These are phyloP conservation scores for Hololepta plana DNA, from an alignment of 2,888 invertebrate genomes.

Conservation along the genomic window DNA sequence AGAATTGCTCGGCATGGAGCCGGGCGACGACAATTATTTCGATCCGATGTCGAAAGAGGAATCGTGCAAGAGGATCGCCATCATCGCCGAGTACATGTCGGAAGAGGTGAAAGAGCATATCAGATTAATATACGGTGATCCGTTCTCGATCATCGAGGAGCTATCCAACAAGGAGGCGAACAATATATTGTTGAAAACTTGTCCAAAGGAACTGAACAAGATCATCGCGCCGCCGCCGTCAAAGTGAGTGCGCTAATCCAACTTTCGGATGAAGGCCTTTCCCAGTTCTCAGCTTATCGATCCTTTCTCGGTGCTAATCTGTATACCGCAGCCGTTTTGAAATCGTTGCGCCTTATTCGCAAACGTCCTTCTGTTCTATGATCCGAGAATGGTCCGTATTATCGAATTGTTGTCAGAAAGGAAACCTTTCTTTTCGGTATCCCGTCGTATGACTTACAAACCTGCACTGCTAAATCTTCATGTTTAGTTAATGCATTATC, in stretches of 20 bases:
- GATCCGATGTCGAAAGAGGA: slow-evolving; percentile 45
- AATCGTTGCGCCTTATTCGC: no score
- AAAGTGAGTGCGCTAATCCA: neutral
- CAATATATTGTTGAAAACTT: slow-evolving; percentile 60
- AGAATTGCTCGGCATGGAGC: slow-evolving; percentile 47
- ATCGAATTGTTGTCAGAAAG: no score
- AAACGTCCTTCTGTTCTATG: no score
- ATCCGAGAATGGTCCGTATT: no score
- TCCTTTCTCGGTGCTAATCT: no score
- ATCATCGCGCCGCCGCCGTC: slow-evolving; percentile 7
- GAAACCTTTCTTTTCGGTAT: no score
- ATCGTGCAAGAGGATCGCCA: slow-evolving; percentile 53
- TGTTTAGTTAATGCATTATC: no score
- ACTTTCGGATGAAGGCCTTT: no score
- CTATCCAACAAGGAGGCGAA: slow-evolving; percentile 60
- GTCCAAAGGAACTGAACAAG: slow-evolving; percentile 34
- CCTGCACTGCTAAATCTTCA: no score
- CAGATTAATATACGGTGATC: slow-evolving; percentile 38
- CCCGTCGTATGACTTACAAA: no score
- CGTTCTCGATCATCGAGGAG: slow-evolving; percentile 42
- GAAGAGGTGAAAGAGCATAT: slow-evolving; percentile 48
- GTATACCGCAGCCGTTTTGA: no score
- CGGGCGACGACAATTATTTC: slow-evolving; percentile 31
- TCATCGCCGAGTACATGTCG: slow-evolving; percentile 49
- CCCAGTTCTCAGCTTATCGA: no score